Evolutionary conservation across 1,140 invertebrate species (phyloP).

Genomic region (Oreohelix idahoensis): DNA sequence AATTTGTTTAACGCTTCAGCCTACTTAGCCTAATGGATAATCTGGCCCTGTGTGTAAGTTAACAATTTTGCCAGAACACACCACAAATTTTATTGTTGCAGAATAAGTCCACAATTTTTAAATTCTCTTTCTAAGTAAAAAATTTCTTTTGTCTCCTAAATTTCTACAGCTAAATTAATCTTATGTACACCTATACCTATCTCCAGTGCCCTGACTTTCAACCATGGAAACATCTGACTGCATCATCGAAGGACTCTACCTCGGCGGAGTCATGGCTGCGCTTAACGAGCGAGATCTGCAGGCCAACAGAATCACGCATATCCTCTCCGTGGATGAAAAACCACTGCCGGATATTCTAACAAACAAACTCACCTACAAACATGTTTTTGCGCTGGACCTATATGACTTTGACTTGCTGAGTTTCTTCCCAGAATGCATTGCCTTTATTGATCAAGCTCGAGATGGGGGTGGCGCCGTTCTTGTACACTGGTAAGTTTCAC

Average conservation of each 20-base stretch:
- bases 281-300: constrained; percentile 23
- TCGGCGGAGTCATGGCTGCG: constrained; percentile 24
- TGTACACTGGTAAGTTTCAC: constrained; percentile 65
- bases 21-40: too few relatives aligned
- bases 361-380: constrained; percentile 53
- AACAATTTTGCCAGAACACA: too few relatives aligned
- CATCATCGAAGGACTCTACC: constrained; percentile 26
- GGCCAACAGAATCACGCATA: constrained; percentile 45
- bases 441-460: constrained; percentile 62
- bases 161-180: too few relatives aligned
- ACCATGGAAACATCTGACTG: constrained; percentile 33
- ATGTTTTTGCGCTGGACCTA: constrained; percentile 56
- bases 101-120: too few relatives aligned
- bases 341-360: constrained; percentile 46
- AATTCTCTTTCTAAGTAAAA: too few relatives aligned
- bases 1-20: too few relatives aligned
- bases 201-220: too few relatives aligned
- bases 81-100: too few relatives aligned
- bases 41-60: too few relatives aligned
- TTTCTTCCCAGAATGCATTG: constrained; percentile 56
- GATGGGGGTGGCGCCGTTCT: constrained; percentile 52
- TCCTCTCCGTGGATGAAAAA: constrained; percentile 56
- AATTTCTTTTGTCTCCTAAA: too few relatives aligned
- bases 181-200: too few relatives aligned
- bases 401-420: constrained; percentile 57